Evolutionary conservation across 2,113 vertebrate species (phyloP).

Genomic region (Sander lucioperca): DNA sequence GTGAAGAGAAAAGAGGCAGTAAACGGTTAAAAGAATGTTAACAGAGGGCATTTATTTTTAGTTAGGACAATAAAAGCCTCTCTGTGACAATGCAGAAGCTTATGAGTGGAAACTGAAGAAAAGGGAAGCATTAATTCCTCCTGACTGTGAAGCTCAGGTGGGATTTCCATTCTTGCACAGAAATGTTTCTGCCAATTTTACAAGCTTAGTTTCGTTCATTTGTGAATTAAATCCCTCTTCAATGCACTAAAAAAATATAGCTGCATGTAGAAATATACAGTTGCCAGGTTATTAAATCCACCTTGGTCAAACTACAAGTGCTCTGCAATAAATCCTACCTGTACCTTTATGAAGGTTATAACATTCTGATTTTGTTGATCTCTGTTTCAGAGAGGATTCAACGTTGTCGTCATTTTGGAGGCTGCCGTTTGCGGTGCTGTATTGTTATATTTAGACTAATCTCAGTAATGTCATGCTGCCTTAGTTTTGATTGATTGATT

Average conservation of each 20-base stretch:
- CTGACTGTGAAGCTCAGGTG: conserved; percentile 35
- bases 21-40: neutral
- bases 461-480: too few relatives aligned
- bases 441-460: neutral
- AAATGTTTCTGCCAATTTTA: neutral
- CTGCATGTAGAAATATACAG: neutral
- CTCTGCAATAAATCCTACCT: neutral
- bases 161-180: conserved; percentile 61
- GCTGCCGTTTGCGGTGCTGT: neutral
- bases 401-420: neutral
- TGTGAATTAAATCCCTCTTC: neutral
- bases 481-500: too few relatives aligned
- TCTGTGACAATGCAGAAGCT: neutral
- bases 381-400: neutral
- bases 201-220: neutral
- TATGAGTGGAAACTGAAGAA: conserved; percentile 30
- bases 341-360: neutral
- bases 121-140: conserved; percentile 38
- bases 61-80: neutral
- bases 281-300: neutral
- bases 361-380: neutral
- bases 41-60: neutral
- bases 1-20: neutral
- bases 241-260: neutral
- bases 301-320: neutral